Conservation (phyloP, 2,888 invertebrate genomes). For the Carterocephalus palaemon region DNA sequence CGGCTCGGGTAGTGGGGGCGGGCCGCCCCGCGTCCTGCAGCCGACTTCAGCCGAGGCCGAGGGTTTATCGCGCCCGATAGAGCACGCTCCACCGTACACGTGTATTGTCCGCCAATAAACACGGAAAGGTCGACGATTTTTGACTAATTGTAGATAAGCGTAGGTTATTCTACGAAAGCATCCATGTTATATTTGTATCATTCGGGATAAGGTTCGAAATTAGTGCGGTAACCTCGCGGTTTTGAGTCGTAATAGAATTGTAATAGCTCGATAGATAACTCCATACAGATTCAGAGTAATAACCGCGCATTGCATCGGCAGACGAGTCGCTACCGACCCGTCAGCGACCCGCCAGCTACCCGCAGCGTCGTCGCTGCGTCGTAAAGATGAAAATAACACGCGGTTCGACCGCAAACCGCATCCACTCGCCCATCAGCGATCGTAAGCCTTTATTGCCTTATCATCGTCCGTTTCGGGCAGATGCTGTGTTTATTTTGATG, state of each 20-base stretch:
- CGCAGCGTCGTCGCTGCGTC: no score
- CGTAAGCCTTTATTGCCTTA: conserved; percentile 11
- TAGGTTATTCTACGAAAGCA: not conserved
- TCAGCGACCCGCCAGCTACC: no score
- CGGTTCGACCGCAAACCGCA: conserved; percentile 16
- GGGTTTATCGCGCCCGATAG: conserved; percentile 12
- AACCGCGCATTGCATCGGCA: not conserved
- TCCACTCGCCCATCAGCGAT: conserved; percentile 7
- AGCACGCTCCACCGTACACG: conserved; percentile 15
- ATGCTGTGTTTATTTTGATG: conserved; percentile 15
- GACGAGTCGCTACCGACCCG: not conserved
- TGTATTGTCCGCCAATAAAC: conserved; percentile 11
- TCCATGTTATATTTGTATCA: no score
- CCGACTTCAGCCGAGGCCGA: conserved; percentile 1
- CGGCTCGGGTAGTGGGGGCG: not conserved
- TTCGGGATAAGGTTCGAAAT: no score
- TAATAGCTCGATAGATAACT: no score
- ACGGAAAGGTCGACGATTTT: conserved; percentile 8
- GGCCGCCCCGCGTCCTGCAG: conserved; percentile 2
- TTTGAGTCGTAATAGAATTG: no score
- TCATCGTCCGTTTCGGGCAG: conserved; percentile 14
- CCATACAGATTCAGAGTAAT: no score
- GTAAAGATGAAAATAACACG: conserved; percentile 9
- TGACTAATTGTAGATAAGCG: conserved; percentile 10
- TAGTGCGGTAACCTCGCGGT: no score